Percentiles rank a stretch among this genome's conserved stretches.
Conservation (phyloP, 2,113 vertebrate species). For the Plestiodon gilberti region DNA sequence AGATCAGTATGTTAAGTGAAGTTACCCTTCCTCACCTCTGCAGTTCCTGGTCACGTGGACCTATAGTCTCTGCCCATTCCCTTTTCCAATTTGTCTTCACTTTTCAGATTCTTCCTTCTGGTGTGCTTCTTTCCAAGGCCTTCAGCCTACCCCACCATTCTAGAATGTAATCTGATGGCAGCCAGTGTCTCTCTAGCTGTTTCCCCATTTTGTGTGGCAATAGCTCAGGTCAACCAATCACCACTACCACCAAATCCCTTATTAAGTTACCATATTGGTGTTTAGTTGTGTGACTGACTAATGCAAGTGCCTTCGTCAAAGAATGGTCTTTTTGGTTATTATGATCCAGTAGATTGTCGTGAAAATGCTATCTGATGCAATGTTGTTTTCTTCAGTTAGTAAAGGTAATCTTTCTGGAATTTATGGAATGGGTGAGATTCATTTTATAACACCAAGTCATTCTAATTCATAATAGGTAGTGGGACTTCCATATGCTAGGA, state of each 20-base stretch:
- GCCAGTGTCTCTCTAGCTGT: background rate
- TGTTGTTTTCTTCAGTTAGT: background rate
- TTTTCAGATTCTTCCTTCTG: background rate
- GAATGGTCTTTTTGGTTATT: background rate
- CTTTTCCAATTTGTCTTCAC: background rate
- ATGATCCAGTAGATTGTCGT: background rate
- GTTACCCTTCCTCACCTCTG: background rate
- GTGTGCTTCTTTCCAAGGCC: background rate
- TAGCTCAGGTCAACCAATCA: background rate
- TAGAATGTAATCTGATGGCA: background rate
- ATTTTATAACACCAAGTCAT: conserved; percentile 16
- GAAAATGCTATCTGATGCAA: background rate
- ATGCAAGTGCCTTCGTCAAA: background rate
- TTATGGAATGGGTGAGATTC: conserved; percentile 26
- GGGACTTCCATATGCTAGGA: rapidly evolving
- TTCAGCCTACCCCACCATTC: background rate
- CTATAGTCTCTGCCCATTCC: background rate
- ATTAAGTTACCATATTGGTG: background rate
- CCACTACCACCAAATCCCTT: background rate
- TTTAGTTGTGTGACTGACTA: background rate
- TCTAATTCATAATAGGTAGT: conserved; percentile 26
- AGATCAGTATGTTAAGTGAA: background rate
- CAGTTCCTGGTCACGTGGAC: background rate
- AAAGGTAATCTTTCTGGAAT: conserved; percentile 39
- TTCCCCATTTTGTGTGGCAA: background rate